Percentiles rank a stretch among this genome's conserved stretches.
These are phyloP conservation scores for Albula glossodonta DNA, from an alignment of 2,113 vertebrate species.

Conservation along the genomic window DNA sequence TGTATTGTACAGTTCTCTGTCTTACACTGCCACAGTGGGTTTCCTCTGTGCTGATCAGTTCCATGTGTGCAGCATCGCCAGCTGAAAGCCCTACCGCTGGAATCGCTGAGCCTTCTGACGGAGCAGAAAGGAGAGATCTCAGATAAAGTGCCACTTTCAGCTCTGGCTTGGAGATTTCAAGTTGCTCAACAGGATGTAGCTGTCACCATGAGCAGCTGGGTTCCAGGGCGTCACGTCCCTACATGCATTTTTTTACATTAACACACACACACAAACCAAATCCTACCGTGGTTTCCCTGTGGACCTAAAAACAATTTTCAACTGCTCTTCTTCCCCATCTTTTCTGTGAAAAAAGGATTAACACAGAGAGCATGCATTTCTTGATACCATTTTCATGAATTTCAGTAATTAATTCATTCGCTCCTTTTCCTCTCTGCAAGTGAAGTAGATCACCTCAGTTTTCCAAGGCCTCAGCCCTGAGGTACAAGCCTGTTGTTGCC, in stretches of 20 bases:
- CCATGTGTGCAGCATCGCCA: not conserved
- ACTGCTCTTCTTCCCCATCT: not conserved
- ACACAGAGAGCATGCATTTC: not conserved
- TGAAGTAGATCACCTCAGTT: conserved; percentile 69
- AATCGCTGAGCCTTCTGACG: not conserved
- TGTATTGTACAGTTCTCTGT: not conserved
- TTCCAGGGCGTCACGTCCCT: conserved; percentile 20
- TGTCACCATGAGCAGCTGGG: not conserved
- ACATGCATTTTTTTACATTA: conserved; percentile 7
- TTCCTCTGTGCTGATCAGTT: conserved; percentile 2
- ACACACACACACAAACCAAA: conserved; percentile 10
- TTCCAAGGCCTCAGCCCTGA: conserved; percentile 54
- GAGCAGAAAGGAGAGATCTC: not conserved
- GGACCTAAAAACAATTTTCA: not conserved
- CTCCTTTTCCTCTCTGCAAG: conserved; percentile 50
- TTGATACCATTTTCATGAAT: not conserved
- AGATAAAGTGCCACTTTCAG: not conserved
- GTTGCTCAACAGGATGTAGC: not conserved
- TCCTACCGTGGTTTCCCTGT: not conserved
- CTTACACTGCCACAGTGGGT: not conserved
- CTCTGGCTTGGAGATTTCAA: not conserved
- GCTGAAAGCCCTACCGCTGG: not conserved
- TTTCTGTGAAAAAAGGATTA: not conserved
- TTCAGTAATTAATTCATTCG: conserved; percentile 31
- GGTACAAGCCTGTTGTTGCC: conserved; percentile 11